These are phyloP conservation scores for Sepioteuthis lessoniana DNA, from an alignment of 2,888 invertebrate species.

Conservation along the genomic window DNA sequence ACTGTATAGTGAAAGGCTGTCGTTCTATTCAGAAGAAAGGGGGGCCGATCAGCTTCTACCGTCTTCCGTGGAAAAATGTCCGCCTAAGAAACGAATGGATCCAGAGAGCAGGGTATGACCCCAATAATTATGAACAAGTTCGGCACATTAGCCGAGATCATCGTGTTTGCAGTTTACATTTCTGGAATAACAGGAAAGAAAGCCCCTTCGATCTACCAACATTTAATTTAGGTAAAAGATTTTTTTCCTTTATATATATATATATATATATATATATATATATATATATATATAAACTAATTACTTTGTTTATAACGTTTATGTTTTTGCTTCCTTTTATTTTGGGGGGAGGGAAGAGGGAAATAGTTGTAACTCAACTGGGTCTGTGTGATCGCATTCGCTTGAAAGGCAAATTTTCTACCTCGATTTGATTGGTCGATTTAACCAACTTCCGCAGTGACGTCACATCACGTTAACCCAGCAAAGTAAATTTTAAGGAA, in stretches of 20 bases:
- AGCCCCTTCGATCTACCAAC: conserved; percentile 41
- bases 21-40: conserved; percentile 47
- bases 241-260: neutral
- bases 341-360: too few species aligned
- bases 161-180: conserved; percentile 37
- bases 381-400: neutral
- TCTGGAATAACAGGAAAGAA: conserved; percentile 44
- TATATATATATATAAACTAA: neutral
- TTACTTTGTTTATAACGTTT: neutral
- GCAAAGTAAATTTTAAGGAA: neutral
- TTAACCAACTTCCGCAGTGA: conserved; percentile 24
- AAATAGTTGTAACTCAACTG: neutral
- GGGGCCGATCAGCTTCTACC: conserved; percentile 47
- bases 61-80: conserved; percentile 46
- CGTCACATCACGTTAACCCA: neutral
- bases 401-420: conserved; percentile 34
- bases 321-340: neutral
- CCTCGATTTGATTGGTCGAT: conserved; percentile 45
- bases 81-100: conserved; percentile 45
- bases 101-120: conserved; percentile 41
- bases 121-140: conserved; percentile 40
- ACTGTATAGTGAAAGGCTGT: conserved; percentile 46
- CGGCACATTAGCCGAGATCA: conserved; percentile 37
- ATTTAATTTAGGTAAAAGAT: conserved; percentile 33
- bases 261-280: neutral